These are phyloP conservation scores for Nicator chloris DNA, from an alignment of 2,113 vertebrate species.

Conservation along the genomic window DNA sequence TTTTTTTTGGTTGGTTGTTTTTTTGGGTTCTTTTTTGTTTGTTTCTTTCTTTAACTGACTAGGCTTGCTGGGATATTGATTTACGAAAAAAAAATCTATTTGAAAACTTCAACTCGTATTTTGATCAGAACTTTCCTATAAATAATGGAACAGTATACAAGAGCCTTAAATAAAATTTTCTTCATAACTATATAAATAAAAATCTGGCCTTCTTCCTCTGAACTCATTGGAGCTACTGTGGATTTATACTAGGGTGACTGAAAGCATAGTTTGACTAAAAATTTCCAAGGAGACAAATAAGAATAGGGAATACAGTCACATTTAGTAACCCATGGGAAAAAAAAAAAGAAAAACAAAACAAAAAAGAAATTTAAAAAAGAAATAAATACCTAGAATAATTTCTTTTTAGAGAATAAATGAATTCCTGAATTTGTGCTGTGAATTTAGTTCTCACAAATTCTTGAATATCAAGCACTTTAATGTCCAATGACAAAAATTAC, in stretches of 20 bases:
- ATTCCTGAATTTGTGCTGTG: not conserved
- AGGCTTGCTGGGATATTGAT: not conserved
- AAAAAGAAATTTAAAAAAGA: not conserved
- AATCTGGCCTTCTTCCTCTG: not conserved
- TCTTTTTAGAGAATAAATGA: not conserved
- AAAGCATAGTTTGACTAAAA: not conserved
- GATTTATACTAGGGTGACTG: not conserved
- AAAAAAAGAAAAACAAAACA: no score
- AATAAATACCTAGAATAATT: not conserved
- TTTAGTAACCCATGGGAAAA: not conserved
- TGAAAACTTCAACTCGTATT: not conserved
- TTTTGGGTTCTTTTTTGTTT: not conserved
- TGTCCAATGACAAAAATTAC: not conserved
- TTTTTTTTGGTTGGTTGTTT: no score
- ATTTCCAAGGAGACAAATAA: not conserved
- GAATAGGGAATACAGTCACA: not conserved
- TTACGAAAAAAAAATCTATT: constrained; percentile 6
- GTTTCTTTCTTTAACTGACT: not conserved
- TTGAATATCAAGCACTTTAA: not conserved
- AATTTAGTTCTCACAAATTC: not conserved
- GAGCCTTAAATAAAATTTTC: not conserved
- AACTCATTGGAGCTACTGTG: not conserved
- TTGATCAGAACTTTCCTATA: not conserved
- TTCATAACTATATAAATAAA: not conserved
- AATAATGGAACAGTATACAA: not conserved